Percentiles rank a stretch among this genome's conserved stretches.
Conservation (phyloP, 2,797 vertebrate genomes). For the Acrossocheilus wenchowensis region DNA sequence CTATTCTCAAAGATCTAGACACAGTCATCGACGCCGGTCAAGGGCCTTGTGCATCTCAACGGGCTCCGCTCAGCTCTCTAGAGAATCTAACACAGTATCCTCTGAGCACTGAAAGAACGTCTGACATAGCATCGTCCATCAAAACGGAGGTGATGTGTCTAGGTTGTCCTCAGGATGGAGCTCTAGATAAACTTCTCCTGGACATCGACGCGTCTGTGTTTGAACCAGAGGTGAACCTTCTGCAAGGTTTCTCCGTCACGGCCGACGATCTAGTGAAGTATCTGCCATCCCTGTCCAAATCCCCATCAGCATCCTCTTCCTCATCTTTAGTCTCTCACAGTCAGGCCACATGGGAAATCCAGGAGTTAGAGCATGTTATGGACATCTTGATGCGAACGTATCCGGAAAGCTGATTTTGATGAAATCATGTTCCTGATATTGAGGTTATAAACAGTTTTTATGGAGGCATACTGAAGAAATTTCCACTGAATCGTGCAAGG, state of each 20-base stretch:
- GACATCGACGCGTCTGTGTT: conserved; percentile 82
- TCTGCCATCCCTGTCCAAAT: conserved; percentile 67
- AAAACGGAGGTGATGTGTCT: conserved; percentile 75
- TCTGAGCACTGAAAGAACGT: conserved; percentile 34
- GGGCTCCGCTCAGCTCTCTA: conserved; percentile 71
- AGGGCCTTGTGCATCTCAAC: conserved; percentile 56
- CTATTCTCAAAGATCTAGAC: conserved; percentile 80
- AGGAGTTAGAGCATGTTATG: conserved; percentile 83
- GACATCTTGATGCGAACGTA: conserved; percentile 83
- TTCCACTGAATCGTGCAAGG: neutral
- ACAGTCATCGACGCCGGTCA: conserved; percentile 66
- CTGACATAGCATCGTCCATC: conserved; percentile 61
- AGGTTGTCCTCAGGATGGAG: conserved; percentile 74
- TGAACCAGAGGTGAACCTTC: conserved; percentile 73
- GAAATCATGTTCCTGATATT: neutral
- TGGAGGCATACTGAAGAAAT: neutral
- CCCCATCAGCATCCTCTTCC: conserved; percentile 56
- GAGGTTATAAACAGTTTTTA: neutral
- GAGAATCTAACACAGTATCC: conserved; percentile 68
- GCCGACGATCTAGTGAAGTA: conserved; percentile 67
- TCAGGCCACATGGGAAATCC: conserved; percentile 71
- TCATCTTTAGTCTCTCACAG: conserved; percentile 58
- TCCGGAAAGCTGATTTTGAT: neutral
- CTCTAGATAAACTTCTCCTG: conserved; percentile 81
- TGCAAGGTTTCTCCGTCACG: conserved; percentile 39